phyloP scores from a whole-genome alignment of 2,797 vertebrate genomes.

The Cynodonichthys magdalenae region DNA sequence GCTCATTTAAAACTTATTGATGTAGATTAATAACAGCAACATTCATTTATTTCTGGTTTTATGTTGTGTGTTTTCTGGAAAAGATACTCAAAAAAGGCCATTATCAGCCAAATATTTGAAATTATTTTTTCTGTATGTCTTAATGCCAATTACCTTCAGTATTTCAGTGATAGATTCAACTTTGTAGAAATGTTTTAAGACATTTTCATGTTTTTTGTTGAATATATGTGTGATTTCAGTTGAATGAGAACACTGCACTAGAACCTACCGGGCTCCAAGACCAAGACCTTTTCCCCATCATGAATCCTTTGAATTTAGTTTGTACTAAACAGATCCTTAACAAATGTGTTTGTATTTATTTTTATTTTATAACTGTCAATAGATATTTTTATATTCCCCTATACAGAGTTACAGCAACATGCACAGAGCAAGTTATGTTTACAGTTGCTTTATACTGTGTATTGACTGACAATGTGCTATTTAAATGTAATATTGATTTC shows the following conservation, averaged over 20 bases:
- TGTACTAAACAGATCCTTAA: conserved; percentile 42
- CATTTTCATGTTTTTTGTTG: conserved; percentile 1
- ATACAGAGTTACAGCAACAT: conserved; percentile 65
- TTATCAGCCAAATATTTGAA: conserved; percentile 69
- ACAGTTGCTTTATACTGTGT: conserved; percentile 74
- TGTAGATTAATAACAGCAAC: conserved; percentile 8
- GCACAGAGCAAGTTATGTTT: conserved; percentile 76
- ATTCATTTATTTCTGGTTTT: conserved; percentile 18
- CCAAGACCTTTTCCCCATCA: conserved; percentile 22
- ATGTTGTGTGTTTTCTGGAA: conserved; percentile 21
- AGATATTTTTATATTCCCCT: conserved; percentile 76
- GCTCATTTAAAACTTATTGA: not conserved
- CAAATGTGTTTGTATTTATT: conserved; percentile 72
- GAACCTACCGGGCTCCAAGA: conserved; percentile 37
- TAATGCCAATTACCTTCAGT: conserved; percentile 78
- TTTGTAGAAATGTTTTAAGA: conserved; percentile 44
- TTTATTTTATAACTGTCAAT: conserved; percentile 72
- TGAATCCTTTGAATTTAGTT: conserved; percentile 33
- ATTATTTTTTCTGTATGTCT: conserved; percentile 52
- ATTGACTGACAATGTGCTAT: conserved; percentile 66
- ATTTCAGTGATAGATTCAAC: conserved; percentile 50
- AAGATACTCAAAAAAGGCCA: conserved; percentile 25
- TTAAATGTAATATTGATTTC: conserved; percentile 46
- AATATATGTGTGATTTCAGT: conserved; percentile 5
- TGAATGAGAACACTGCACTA: conserved; percentile 14